Evolutionary conservation across 2,888 invertebrate genomes (phyloP).

Genomic region (Xestoiulus laeticollis): DNA sequence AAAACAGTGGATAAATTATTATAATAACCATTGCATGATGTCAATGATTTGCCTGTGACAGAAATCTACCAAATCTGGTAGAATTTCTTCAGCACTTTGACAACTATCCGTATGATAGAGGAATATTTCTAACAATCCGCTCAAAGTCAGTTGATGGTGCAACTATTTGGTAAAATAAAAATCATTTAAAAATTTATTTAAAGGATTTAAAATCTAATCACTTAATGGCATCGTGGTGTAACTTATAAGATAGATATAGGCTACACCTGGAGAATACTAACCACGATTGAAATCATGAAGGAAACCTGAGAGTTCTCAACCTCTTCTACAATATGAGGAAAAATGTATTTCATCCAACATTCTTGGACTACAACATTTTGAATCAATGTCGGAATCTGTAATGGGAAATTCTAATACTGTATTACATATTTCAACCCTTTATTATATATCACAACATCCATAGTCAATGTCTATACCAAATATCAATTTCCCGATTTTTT

Average conservation of each 20-base stretch:
- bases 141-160: slow-evolving; percentile 45
- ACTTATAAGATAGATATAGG: not conserved
- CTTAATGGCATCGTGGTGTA: too few relatives aligned
- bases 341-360: slow-evolving; percentile 9
- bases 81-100: slow-evolving; percentile 21
- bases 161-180: slow-evolving; percentile 12
- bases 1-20: not conserved
- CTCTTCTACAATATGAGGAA: slow-evolving; percentile 30
- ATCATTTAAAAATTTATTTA: not conserved
- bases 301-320: not conserved
- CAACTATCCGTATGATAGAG: slow-evolving; percentile 10
- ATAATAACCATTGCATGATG: slow-evolving; percentile 36
- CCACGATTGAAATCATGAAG: not conserved
- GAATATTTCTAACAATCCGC: slow-evolving; percentile 40
- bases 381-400: not conserved
- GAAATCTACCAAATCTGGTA: slow-evolving; percentile 45
- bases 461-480: too few relatives aligned
- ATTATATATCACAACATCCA: too few relatives aligned
- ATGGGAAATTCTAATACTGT: not conserved
- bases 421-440: too few relatives aligned
- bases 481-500: too few relatives aligned
- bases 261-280: not conserved
- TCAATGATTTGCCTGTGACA: slow-evolving; percentile 13
- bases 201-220: too few relatives aligned
- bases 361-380: slow-evolving; percentile 1